Conservation (phyloP, 2,888 invertebrate genomes). For the Aplocera efformata region DNA sequence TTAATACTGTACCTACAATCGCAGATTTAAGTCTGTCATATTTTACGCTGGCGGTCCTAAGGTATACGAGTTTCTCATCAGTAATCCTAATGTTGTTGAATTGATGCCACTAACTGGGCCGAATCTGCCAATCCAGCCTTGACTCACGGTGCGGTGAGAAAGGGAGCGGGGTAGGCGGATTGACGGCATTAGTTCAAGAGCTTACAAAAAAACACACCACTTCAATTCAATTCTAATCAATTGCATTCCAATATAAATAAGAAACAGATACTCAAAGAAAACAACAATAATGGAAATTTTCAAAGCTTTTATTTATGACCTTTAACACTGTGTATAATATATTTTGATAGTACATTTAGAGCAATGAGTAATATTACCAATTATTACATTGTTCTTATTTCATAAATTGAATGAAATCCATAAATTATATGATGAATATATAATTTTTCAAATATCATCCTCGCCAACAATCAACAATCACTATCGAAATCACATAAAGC, state of each 20-base stretch:
- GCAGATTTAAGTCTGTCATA: no score
- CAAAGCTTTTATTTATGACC: slow-evolving; percentile 81
- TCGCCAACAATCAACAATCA: slow-evolving; percentile 77
- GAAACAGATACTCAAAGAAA: slow-evolving; percentile 40
- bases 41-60: no score
- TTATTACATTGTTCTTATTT: slow-evolving; percentile 79
- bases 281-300: slow-evolving; percentile 73
- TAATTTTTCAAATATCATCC: slow-evolving; percentile 73
- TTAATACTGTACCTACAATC: no score
- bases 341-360: slow-evolving; percentile 82
- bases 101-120: no score
- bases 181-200: no score
- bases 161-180: no score
- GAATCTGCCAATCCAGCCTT: no score
- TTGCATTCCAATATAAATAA: background rate
- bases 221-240: no score
- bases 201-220: no score
- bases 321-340: slow-evolving; percentile 81
- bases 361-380: slow-evolving; percentile 81
- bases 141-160: no score
- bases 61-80: no score
- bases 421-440: slow-evolving; percentile 77
- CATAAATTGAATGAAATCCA: slow-evolving; percentile 77
- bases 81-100: no score
- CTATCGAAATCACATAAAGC: slow-evolving; percentile 63